Base-by-base conservation (phyloP, 2,797 vertebrate species). In the Tarsius wallacei region DNA sequence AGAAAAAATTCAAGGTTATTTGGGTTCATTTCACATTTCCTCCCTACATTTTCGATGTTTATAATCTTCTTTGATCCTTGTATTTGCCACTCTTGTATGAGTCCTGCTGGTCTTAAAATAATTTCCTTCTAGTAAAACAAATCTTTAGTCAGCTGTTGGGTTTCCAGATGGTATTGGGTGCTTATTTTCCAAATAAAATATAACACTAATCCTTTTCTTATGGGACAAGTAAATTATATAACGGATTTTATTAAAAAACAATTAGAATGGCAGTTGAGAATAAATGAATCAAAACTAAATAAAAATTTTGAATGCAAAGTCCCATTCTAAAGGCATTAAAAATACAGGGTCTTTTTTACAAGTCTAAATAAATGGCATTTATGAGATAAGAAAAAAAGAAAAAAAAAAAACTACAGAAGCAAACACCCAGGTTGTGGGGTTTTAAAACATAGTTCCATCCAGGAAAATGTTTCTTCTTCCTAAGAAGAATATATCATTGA, bases 101-200 rank as follows among this genome's bases (percentile, higher is more conserved):
- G 33, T 82, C 55, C 36, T 90, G 0, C 74, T 77, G 12, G 26
- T 96, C 68, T 84, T 93, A 94, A 93, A 91, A 85, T 91, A 63
- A 77, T 94, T 94, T 86, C 31, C 7, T 55, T 95, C 4, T 55
- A 64, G 22, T 87, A 84, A 85, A 93, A 91, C 73, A 84, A 87
- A 87, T 68, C n/a, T 94, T 83, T 83, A 84, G 36, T 93, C 5
- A 47, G 26, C 84, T 95, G 22, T 80, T 97, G 81, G n/a, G 33
- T 93, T 96, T 93, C 53, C 15, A 88, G 36, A 9, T 16, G 47
- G 1, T 49, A 53, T 7, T 68, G 21, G n/a, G 33, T 92, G 66
- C 85, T 93, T 51, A 61, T 57, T 91, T 96, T 89, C 83, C 87
- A 95, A 87, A 85, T 87, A 91, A 97, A 77, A 97, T 86, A 55